Evolutionary conservation across 2,888 invertebrate genomes (phyloP).

Genomic region (Tenthredo amoena): DNA sequence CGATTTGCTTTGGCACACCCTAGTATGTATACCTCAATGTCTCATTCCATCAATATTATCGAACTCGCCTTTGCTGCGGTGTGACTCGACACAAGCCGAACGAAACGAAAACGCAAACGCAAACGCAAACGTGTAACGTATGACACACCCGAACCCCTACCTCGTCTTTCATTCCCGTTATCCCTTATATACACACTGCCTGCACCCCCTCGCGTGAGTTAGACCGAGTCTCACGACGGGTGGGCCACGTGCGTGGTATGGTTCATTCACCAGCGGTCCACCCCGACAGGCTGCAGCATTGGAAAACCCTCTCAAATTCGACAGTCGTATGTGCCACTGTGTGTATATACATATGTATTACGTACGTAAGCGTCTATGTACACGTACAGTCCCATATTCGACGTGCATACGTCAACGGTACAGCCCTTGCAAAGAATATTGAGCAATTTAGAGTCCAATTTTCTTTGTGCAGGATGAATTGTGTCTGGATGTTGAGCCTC

Average conservation of each 20-base stretch:
- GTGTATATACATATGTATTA: background rate
- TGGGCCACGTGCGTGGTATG: slow-evolving; percentile 43
- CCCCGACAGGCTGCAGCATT: slow-evolving; percentile 14
- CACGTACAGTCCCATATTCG: slow-evolving; percentile 1
- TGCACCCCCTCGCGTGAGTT: slow-evolving; percentile 25
- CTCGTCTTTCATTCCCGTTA: slow-evolving; percentile 5
- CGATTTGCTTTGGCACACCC: background rate
- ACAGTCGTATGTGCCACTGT: background rate
- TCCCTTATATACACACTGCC: slow-evolving; percentile 28
- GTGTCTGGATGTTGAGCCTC: background rate
- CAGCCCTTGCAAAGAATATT: background rate
- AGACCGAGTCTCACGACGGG: slow-evolving; percentile 36
- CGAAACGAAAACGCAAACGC: background rate
- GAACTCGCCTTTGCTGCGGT: slow-evolving; percentile 7
- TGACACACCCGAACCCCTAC: slow-evolving; percentile 32
- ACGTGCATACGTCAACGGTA: background rate
- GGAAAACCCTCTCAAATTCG: slow-evolving; percentile 36
- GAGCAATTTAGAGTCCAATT: background rate
- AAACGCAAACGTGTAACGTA: slow-evolving; percentile 29
- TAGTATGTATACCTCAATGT: background rate
- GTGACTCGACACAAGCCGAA: slow-evolving; percentile 16
- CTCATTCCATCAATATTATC: slow-evolving; percentile 18
- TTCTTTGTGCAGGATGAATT: too few relatives aligned
- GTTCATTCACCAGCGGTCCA: slow-evolving; percentile 49
- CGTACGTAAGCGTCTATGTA: background rate